phyloP scores from a whole-genome alignment of 1,140 invertebrate species.

The Aphaenogaster ashmeadi region DNA sequence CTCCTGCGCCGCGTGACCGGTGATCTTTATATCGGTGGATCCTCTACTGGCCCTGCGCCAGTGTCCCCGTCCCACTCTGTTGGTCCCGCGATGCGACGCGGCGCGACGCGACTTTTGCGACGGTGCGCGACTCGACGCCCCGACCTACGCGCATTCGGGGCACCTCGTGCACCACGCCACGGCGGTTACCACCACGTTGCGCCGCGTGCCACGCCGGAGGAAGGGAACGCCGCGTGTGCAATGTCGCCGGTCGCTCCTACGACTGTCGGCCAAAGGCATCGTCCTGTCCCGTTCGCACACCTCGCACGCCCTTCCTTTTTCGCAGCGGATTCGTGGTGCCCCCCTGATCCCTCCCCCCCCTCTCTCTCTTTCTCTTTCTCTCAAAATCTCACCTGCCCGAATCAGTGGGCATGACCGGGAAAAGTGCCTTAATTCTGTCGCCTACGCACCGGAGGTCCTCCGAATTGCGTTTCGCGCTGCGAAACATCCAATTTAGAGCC shows the following conservation, averaged over 20 bases:
- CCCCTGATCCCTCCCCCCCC: not conserved
- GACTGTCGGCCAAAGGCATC: constrained; percentile 63
- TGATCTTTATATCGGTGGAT: constrained; percentile 77
- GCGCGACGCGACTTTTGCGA: constrained; percentile 30
- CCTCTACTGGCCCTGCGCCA: constrained; percentile 75
- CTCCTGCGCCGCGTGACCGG: constrained; percentile 59
- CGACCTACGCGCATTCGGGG: not conserved
- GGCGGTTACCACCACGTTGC: not conserved
- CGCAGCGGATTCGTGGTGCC: not conserved
- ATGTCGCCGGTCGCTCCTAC: constrained; percentile 67
- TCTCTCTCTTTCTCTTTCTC: not conserved
- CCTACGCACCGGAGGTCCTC: not conserved
- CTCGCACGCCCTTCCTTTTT: constrained; percentile 69
- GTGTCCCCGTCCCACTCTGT: constrained; percentile 68
- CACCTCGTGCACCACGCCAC: constrained; percentile 2
- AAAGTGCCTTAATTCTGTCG: not conserved
- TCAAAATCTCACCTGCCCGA: not conserved
- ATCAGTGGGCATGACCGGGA: not conserved
- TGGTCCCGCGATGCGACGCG: constrained; percentile 45
- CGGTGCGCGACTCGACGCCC: constrained; percentile 16
- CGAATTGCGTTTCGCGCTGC: not conserved
- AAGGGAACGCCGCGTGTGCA: constrained; percentile 26
- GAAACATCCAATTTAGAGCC: not conserved
- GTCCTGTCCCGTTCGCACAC: constrained; percentile 62
- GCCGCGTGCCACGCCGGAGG: not conserved